Evolutionary conservation across 2,888 invertebrate genomes (phyloP).

Genomic region (Odontothrips loti): DNA sequence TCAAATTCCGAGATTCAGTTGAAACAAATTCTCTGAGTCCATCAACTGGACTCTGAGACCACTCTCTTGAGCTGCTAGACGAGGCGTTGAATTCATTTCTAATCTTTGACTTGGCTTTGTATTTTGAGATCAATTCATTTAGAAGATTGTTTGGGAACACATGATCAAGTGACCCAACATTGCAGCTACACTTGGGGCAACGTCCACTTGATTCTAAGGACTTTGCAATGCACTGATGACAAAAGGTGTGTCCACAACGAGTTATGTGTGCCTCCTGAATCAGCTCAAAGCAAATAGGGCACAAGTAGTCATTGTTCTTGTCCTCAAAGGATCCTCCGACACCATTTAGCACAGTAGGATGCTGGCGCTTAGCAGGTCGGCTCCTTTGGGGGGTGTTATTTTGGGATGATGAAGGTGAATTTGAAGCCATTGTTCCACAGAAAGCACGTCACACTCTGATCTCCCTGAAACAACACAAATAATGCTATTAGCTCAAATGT

Average conservation of each 20-base stretch:
- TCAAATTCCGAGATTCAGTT: constrained; percentile 65
- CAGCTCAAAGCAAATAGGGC: constrained; percentile 84
- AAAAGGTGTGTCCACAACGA: constrained; percentile 89
- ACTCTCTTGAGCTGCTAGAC: constrained; percentile 36
- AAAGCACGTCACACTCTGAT: constrained; percentile 18
- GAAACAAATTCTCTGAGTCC: constrained; percentile 61
- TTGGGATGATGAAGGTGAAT: constrained; percentile 43
- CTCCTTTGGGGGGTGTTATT: constrained; percentile 47
- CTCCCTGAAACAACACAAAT: constrained; percentile 22
- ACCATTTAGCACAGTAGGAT: constrained; percentile 55
- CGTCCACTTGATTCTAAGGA: constrained; percentile 62
- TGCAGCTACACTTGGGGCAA: constrained; percentile 80
- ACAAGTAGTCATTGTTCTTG: constrained; percentile 60
- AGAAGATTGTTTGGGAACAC: constrained; percentile 83
- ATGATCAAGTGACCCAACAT: constrained; percentile 60
- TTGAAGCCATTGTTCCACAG: constrained; percentile 10
- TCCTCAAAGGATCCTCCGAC: constrained; percentile 62
- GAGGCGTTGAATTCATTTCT: constrained; percentile 36
- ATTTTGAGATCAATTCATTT: constrained; percentile 73
- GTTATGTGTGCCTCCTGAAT: constrained; percentile 89
- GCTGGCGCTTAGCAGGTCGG: constrained; percentile 51
- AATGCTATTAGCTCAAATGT: constrained; percentile 25
- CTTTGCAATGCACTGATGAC: constrained; percentile 71
- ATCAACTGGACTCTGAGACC: constrained; percentile 44
- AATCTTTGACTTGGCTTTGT: constrained; percentile 49